Base-by-base conservation (phyloP, 1,140 invertebrate genomes). In the Octopus bimaculoides region DNA sequence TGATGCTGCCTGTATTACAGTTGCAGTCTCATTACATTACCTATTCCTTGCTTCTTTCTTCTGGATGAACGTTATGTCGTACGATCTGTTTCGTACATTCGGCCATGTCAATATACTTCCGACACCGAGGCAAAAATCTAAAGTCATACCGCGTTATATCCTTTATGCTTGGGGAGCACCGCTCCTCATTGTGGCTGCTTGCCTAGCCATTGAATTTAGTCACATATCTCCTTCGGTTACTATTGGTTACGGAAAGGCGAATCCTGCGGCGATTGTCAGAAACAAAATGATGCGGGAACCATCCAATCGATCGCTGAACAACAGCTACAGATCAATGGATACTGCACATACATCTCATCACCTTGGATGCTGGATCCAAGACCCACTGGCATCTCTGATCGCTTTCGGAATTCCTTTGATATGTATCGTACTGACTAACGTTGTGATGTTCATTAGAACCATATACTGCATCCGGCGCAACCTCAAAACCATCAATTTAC, bases 1-100 rank as follows among this genome's bases (percentile, higher is more conserved):
- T 0, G 69, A 82, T 17, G 17, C 69, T 69, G 77, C 85, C 17
- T 90, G 89, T 80, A 80, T 80, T 8, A 84, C 87, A 0, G 85
- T 91, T 17, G 92, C 91, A 0, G 85, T 92, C 0, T 77, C 88
- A 17, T 90, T 91, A 4, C 92, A 92, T 81, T 93, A 92, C 84
- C 84, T 89, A 54, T 92, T 92, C 83, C 87, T 93, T 53, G 89
- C 91, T 0, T 90, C 92, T 0, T 93, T 93, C 83, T 91, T 91
- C 80, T 93, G 93, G 93, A 93, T 92, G 91, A 91, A 92, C 74
- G 90, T 92, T 3, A 91, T 93, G 87, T 90, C 92, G 0, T 93
- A 91, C 84, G 93, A 93, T 83, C 90, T 93, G 3, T 93, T 90
- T 88, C 85, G 90, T 52, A 97, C 96, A 14, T 92, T 92, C 86